Evolutionary conservation across 2,888 invertebrate species (phyloP).

Genomic region (Caenorhabditis japonica): DNA sequence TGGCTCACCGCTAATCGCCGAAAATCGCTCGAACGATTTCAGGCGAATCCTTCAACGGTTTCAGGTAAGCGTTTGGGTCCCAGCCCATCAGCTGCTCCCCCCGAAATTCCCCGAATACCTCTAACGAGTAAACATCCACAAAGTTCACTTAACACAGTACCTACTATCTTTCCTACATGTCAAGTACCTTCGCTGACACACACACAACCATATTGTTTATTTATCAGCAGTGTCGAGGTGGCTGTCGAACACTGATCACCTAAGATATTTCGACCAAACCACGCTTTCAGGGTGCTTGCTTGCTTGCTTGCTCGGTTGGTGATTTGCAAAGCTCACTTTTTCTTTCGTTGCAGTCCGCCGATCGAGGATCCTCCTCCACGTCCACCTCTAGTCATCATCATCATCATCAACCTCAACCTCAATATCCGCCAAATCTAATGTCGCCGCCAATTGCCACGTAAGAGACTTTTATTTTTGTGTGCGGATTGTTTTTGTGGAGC

Average conservation of each 20-base stretch:
- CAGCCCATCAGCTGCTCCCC: background rate
- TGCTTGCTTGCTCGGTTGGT: too few species aligned
- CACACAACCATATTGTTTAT: too few species aligned
- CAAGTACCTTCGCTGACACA: constrained; percentile 48
- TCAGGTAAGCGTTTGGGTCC: constrained; percentile 53
- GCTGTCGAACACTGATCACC: constrained; percentile 46
- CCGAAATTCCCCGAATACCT: constrained; percentile 17
- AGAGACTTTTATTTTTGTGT: constrained; percentile 10
- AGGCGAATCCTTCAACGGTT: constrained; percentile 65
- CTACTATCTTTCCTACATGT: constrained; percentile 21
- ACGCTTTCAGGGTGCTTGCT: too few species aligned
- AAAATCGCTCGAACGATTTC: constrained; percentile 64
- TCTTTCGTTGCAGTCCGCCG: constrained; percentile 32
- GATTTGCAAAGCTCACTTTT: constrained; percentile 19
- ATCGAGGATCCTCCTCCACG: constrained; percentile 51
- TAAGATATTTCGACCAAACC: constrained; percentile 31
- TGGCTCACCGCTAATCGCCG: constrained; percentile 36
- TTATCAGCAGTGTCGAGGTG: constrained; percentile 10
- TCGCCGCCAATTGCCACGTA: constrained; percentile 50
- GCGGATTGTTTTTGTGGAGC: too few species aligned
- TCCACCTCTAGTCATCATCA: constrained; percentile 24
- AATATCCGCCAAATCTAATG: constrained; percentile 41
- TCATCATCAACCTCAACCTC: constrained; percentile 9
- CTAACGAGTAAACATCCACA: constrained; percentile 1
- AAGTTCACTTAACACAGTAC: constrained; percentile 43